Percentiles rank a stretch among this genome's conserved stretches.
phyloP scores from a whole-genome alignment of 1,140 invertebrate species.

The Chionoecetes opilio region DNA sequence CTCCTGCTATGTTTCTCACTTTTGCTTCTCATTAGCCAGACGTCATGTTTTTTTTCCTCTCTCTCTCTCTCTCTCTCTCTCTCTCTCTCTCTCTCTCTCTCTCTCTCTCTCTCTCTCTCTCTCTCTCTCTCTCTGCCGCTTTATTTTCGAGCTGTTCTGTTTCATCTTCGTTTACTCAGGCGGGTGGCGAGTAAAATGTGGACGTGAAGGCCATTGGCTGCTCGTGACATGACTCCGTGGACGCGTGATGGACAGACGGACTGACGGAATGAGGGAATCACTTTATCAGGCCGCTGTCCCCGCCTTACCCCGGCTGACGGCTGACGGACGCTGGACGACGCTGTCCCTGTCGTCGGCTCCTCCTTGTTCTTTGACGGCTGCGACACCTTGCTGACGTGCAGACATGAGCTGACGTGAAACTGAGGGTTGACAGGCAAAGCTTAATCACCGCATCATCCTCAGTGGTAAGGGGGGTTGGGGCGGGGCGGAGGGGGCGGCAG shows the following conservation, averaged over 20 bases:
- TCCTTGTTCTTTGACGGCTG: neutral
- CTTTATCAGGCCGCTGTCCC: slow-evolving; percentile 50
- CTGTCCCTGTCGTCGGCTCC: neutral
- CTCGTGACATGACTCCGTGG: neutral
- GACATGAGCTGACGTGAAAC: neutral
- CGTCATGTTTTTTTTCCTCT: neutral
- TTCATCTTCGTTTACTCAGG: neutral
- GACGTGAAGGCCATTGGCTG: neutral
- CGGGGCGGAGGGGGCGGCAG: neutral
- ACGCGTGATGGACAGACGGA: slow-evolving; percentile 61
- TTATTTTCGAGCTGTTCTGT: neutral
- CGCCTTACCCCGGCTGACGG: slow-evolving; percentile 45
- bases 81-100: neutral
- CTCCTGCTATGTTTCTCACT: slow-evolving; percentile 5
- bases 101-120: neutral
- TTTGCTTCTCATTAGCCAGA: slow-evolving; percentile 19
- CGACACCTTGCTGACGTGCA: slow-evolving; percentile 38
- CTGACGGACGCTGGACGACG: slow-evolving; percentile 33
- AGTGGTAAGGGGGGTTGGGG: neutral
- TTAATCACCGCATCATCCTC: neutral
- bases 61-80: neutral
- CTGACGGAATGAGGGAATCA: neutral
- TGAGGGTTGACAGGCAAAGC: neutral
- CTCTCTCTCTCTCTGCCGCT: neutral
- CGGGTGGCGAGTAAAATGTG: neutral